These are phyloP conservation scores for Coptotermes formosanus DNA, from an alignment of 1,140 invertebrate genomes.

Conservation along the genomic window DNA sequence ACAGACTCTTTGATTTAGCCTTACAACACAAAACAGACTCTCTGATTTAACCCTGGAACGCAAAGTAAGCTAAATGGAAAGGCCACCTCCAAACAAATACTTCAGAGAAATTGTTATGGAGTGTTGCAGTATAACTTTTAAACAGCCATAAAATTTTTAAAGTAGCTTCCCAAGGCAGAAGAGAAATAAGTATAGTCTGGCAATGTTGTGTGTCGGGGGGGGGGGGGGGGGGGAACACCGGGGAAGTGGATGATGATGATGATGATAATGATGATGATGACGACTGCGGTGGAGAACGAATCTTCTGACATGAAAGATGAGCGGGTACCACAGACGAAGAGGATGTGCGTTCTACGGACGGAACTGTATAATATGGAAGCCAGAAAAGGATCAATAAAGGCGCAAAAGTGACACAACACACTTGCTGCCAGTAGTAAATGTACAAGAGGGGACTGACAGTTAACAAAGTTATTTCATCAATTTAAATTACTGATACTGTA, in stretches of 20 bases:
- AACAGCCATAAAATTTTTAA: too few species aligned
- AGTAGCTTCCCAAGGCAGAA: too few species aligned
- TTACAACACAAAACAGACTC: too few species aligned
- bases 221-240: background rate
- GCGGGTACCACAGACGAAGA: background rate
- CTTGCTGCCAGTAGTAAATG: background rate
- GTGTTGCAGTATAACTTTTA: too few species aligned
- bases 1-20: too few species aligned
- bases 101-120: too few species aligned
- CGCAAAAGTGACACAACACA: background rate
- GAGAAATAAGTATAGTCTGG: background rate
- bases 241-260: background rate
- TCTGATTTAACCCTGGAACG: too few species aligned
- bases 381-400: background rate
- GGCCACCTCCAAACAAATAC: too few species aligned
- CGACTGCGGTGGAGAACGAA: background rate
- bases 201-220: background rate
- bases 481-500: too few species aligned
- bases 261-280: background rate
- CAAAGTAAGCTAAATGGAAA: too few species aligned
- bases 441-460: background rate
- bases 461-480: background rate
- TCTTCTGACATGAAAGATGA: background rate
- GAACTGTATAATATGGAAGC: background rate
- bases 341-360: background rate